Conservation (phyloP, 2,888 invertebrate genomes). For the Synergus itoensis region DNA sequence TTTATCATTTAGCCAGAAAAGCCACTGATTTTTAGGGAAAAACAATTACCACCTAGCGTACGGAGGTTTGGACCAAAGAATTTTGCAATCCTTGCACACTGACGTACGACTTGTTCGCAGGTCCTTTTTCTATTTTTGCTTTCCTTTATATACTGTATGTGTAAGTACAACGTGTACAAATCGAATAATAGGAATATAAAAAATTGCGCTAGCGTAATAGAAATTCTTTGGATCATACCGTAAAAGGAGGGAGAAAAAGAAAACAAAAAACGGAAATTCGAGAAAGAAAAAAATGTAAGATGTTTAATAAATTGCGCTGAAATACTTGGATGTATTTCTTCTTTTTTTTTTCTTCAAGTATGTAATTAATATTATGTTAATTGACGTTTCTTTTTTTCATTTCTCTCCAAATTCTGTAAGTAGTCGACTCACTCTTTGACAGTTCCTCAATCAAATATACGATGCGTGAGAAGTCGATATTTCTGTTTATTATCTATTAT, state of each 20-base stretch:
- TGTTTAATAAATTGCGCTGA: constrained; percentile 50
- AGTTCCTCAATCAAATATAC: constrained; percentile 69
- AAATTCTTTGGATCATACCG: constrained; percentile 73
- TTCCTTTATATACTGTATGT: constrained; percentile 40
- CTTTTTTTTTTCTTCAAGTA: constrained; percentile 43
- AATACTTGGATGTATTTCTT: constrained; percentile 43
- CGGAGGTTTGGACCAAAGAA: constrained; percentile 71
- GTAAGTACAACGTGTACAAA: constrained; percentile 48
- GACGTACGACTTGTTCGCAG: constrained; percentile 41
- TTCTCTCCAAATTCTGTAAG: constrained; percentile 50
- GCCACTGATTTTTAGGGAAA: constrained; percentile 23
- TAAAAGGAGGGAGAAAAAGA: constrained; percentile 53
- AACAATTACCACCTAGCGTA: constrained; percentile 60
- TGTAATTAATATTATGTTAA: constrained; percentile 39
- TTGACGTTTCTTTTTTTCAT: constrained; percentile 43
- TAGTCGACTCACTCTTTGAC: constrained; percentile 55
- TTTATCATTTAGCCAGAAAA: constrained; percentile 27
- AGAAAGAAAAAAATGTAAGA: constrained; percentile 44
- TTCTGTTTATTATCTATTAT: constrained; percentile 43
- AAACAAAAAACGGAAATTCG: constrained; percentile 42
- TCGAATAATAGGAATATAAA: constrained; percentile 49
- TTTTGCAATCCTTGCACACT: constrained; percentile 60
- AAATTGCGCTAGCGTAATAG: constrained; percentile 52
- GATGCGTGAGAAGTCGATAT: constrained; percentile 54
- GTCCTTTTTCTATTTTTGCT: constrained; percentile 36